Evolutionary conservation across 53 echinoderm and acorn worm genomes (phyloP), one percentile per base, ranked within the genome.

Genomic region (Stichopus horrens): DNA sequence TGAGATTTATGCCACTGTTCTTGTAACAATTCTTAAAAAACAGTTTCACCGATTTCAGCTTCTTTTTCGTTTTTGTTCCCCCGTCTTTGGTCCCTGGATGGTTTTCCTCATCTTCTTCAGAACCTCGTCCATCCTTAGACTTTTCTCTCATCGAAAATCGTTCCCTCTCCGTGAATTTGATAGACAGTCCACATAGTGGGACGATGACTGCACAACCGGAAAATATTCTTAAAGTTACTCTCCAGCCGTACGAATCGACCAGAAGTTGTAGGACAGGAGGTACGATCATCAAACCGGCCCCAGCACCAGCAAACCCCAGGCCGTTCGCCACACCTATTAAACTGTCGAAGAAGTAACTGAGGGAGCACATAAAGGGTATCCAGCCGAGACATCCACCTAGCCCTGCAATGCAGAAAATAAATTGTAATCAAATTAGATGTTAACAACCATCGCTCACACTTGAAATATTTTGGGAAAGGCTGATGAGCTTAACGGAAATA

Each of bases 211-310:
- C 21, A 21, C 23, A 75, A 4, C 75, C 75, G 75, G 75, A 8
- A 52, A 23, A 75, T 37, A 75, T 75, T 23, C 75, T 23, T 5
- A 75, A 52, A 9, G 75, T 23, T 75, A 9, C 13, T 37, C 75
- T 23, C 75, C 75, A 75, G 4, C 52, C 75, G 13, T 20, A n/a
- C 8, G 9, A 37, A 21, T 75, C 75, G 8, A 75, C 9, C 19
- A 75, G 7, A 75, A 75, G 52, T 21, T 75, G 75, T 21, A 75
- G 20, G 52, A 75, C 23, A 4, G 75, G 75, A 8, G 75, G 75
- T 75, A 75, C 13, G 75, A 75, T 75, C 23, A 75, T 75, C 23
- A 75, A 52, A 13, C 75, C 75, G 52, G 52, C 23, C 23, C 75
- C 75, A 21, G 75, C 23, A 11, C 75, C 75, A 75, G 75, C 23